phyloP scores from a whole-genome alignment of 2,797 vertebrate species.

The Scyliorhinus canicula region DNA sequence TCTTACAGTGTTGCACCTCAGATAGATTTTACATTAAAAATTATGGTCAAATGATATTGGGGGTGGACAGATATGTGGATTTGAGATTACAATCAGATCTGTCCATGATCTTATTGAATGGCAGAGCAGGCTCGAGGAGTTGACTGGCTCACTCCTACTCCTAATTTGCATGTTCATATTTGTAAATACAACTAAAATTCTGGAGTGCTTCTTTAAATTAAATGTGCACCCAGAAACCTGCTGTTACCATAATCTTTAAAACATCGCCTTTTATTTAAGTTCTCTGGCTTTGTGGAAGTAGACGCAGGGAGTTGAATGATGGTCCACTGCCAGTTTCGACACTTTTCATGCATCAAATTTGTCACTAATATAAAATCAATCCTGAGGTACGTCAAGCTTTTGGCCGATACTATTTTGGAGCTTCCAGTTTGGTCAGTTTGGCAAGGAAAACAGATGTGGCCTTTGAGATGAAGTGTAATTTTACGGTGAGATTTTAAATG shows the following conservation, averaged over 20 bases:
- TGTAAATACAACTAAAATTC: not conserved
- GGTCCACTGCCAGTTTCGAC: not conserved
- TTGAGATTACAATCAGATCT: too few relatives aligned
- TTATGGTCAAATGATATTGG: not conserved
- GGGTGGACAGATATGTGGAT: too few relatives aligned
- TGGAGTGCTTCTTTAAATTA: not conserved
- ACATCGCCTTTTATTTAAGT: not conserved
- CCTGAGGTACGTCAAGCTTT: not conserved
- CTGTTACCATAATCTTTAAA: not conserved
- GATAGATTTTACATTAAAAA: not conserved
- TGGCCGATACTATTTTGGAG: not conserved
- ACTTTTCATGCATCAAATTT: not conserved
- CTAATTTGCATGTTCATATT: too few relatives aligned
- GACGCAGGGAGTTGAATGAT: not conserved
- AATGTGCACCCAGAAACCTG: not conserved
- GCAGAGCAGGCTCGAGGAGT: too few relatives aligned
- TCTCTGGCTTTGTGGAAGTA: not conserved
- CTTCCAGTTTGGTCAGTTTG: not conserved
- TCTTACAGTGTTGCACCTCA: not conserved
- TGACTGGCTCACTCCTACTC: too few relatives aligned
- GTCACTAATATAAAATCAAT: not conserved
- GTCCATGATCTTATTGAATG: too few relatives aligned
- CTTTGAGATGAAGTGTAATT: not conserved
- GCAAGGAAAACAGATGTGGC: not conserved
- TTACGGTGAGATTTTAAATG: not conserved